phyloP scores from a whole-genome alignment of 2,888 invertebrate genomes.

The Sarcophaga caerulescens region DNA sequence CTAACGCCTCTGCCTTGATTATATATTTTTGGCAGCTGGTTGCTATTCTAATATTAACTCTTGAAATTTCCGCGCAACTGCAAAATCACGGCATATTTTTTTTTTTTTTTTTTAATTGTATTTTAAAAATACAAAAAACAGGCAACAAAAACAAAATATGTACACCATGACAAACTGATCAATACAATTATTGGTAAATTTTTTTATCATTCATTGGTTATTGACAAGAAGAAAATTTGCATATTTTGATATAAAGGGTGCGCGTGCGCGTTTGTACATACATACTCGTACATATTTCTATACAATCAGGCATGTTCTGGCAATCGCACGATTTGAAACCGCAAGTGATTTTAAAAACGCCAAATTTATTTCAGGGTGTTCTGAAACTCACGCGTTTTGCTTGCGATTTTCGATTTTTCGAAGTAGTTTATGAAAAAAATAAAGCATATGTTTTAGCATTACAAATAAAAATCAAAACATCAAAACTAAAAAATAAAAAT shows the following conservation, averaged over 20 bases:
- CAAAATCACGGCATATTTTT: neutral
- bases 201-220: constrained; percentile 56
- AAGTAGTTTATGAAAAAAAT: too few relatives aligned
- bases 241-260: constrained; percentile 63
- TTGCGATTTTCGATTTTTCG: too few relatives aligned
- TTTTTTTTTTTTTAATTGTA: neutral
- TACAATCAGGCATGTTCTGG: too few relatives aligned
- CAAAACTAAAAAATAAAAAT: too few relatives aligned
- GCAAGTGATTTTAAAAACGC: too few relatives aligned
- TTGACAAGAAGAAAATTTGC: constrained; percentile 58
- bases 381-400: too few relatives aligned
- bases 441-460: too few relatives aligned
- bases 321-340: too few relatives aligned
- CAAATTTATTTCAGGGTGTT: too few relatives aligned
- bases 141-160: neutral
- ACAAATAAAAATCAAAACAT: too few relatives aligned
- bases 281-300: too few relatives aligned
- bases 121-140: neutral
- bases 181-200: constrained; percentile 62
- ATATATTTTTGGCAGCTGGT: constrained; percentile 60
- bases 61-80: constrained; percentile 14
- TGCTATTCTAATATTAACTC: constrained; percentile 3
- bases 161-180: constrained; percentile 56
- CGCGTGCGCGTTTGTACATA: constrained; percentile 46
- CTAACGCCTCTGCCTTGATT: constrained; percentile 7